Evolutionary conservation across 2,888 invertebrate species (phyloP), one percentile per base, ranked within the genome.

Genomic region (Zaprionus bogoriensis): DNA sequence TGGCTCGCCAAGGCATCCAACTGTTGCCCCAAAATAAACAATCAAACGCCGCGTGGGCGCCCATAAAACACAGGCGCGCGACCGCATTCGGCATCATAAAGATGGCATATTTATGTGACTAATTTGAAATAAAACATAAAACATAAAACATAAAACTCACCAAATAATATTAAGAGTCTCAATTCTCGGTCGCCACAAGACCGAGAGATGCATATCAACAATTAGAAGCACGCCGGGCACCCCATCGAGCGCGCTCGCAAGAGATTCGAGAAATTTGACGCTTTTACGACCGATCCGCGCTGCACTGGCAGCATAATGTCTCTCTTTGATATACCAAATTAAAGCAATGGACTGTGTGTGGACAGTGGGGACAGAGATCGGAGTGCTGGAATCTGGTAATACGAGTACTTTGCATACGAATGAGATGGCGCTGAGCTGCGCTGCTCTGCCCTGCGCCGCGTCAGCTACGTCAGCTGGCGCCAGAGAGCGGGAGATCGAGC

Each of bases 111-210:
- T 83, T 88, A 88, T 87, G 82, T 75, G 88, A 68, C 82, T 83
- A 88, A 83, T 83, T 88, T 78, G 77, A 87, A 69, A 88, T 78
- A 63, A 84, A 77, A 80, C 73, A 83, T 77, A 77, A 71, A 74
- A 83, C 73, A 83, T 77, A 77, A 71, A 74, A 83, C 67, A 81
- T 86, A 87, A 83, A 88, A 87, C 85, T 85, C 71, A 84, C 83
- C 83, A 88, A 84, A 87, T 88, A 87, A 87, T 88, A 85, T 84
- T 88, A 88, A 85, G 76, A 61, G 85, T 61, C 77, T 63, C 55
- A 51, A 77, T 66, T 63, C 57, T 2, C 53, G 64, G 48, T 68
- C 64, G 66, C 70, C 61, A 54, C 73, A 54, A 51, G 36, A 62
- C 41, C 45, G 80, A 44, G 42, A 77, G 72, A 76, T 76, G 67